Base-by-base conservation (phyloP, 1,140 invertebrate genomes). In the Drosophila quadrilineata region DNA sequence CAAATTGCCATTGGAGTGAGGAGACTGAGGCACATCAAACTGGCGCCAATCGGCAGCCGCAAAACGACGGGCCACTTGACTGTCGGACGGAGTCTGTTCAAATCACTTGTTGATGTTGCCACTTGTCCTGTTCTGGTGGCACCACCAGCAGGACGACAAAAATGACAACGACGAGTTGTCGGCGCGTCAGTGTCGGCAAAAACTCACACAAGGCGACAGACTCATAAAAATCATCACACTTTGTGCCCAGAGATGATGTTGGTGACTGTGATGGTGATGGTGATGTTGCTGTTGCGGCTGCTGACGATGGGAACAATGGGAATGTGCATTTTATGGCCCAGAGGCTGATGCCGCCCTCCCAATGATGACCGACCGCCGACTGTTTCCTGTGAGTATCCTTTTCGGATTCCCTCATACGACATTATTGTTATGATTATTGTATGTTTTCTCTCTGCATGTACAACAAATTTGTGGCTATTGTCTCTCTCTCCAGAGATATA, bases 361-460 rank as follows among this genome's bases (percentile, higher is more conserved):
- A n/a, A n/a, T n/a, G 31, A 53, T 49, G 29, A 22, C 40, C 16
- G 22, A 29, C 22, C 6, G 35, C 65, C 74, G 79, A 85, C 79
- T 85, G 70, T 85, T 77, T 54, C 28, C 41, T 45, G 46, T 38
- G 58, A 21, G 36, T 43, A 5, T 41, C 2, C 16, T 9, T 75
- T 46, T 50, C 19, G 19, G 29, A 9, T 16, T 29, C 1, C 28
- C 19, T 36, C 26, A 40, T 65, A 46, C 33, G 28, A 68, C 64
- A 85, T 75, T 79, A 85, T 85, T 85, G 67, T 85, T 85, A 85
- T 85, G 79, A 85, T 85, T 85, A 77, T 84, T 77, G 79, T 70
- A 56, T 75, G 66, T 80, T 75, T 74, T 75, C 71, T 75, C n/a
- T n/a, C 59, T 75, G 71, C 75, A 65, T 57, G 65, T 16, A 17